Evolutionary conservation across 2,888 invertebrate genomes (phyloP).

Genomic region (Conistra vaccinii): DNA sequence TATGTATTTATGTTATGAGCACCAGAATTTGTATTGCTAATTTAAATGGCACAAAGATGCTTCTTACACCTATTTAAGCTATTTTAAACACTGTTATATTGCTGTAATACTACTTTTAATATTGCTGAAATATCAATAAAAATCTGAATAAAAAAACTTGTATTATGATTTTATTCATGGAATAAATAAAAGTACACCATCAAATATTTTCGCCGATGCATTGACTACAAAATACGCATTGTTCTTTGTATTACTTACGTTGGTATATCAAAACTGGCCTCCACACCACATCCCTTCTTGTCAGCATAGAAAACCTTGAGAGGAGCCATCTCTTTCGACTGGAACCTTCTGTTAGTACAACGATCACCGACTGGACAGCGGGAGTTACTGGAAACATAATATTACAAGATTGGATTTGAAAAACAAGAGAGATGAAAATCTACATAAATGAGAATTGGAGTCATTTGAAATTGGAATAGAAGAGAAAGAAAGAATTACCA

Average conservation of each 20-base stretch:
- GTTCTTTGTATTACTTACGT: slow-evolving; percentile 87
- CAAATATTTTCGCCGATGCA: slow-evolving; percentile 23
- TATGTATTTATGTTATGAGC: slow-evolving; percentile 1
- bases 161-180: neutral
- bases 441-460: neutral
- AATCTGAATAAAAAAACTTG: neutral
- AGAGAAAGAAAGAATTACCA: slow-evolving; percentile 91
- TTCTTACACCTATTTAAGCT: neutral
- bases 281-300: slow-evolving; percentile 98
- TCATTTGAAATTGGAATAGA: slow-evolving; percentile 1
- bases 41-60: neutral
- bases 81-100: neutral
- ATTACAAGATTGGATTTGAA: neutral
- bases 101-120: neutral
- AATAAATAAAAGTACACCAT: neutral
- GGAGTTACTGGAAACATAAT: slow-evolving; percentile 93
- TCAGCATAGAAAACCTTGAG: slow-evolving; percentile 97
- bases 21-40: neutral
- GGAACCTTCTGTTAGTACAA: slow-evolving; percentile 98
- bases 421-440: neutral
- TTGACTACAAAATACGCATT: neutral
- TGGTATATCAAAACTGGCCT: slow-evolving; percentile 93
- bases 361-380: slow-evolving; percentile 97
- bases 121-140: neutral
- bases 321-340: slow-evolving; percentile 95